Conservation (phyloP, 1,140 invertebrate genomes). For the Trachymyrmex cornetzi region DNA sequence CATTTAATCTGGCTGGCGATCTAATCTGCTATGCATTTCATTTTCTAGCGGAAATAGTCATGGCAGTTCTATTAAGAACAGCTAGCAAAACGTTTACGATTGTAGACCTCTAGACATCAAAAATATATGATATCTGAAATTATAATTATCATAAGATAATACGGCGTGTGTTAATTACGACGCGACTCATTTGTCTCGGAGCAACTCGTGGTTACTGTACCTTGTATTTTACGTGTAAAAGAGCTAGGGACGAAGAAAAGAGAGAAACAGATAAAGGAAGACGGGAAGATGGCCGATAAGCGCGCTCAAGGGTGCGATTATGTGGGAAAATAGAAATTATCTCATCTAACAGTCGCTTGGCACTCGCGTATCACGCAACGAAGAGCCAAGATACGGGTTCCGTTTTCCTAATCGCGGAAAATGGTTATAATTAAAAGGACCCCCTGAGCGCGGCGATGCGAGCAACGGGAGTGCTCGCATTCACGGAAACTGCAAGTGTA, state of each 20-base stretch:
- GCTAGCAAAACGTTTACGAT: not conserved
- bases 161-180: conserved; percentile 7
- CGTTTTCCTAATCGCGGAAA: conserved; percentile 53
- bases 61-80: conserved; percentile 26
- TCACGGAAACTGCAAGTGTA: conserved; percentile 45
- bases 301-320: conserved; percentile 53
- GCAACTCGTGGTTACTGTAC: not conserved
- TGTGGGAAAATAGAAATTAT: conserved; percentile 62
- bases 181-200: conserved; percentile 25
- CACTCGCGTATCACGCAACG: conserved; percentile 28
- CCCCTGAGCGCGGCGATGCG: not conserved
- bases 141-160: conserved; percentile 52
- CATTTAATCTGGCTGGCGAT: conserved; percentile 16
- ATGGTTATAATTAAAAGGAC: conserved; percentile 54
- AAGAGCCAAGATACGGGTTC: conserved; percentile 40
- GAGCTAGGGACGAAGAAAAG: not conserved
- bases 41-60: conserved; percentile 29
- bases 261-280: conserved; percentile 31
- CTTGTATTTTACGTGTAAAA: not conserved
- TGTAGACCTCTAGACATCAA: conserved; percentile 22
- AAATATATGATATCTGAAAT: conserved; percentile 8
- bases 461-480: conserved; percentile 13
- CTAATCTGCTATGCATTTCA: conserved; percentile 19
- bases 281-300: conserved; percentile 63
- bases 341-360: conserved; percentile 53